These are phyloP conservation scores for Tonatia bakeri DNA, from an alignment of 2,113 vertebrate species.

Conservation along the genomic window DNA sequence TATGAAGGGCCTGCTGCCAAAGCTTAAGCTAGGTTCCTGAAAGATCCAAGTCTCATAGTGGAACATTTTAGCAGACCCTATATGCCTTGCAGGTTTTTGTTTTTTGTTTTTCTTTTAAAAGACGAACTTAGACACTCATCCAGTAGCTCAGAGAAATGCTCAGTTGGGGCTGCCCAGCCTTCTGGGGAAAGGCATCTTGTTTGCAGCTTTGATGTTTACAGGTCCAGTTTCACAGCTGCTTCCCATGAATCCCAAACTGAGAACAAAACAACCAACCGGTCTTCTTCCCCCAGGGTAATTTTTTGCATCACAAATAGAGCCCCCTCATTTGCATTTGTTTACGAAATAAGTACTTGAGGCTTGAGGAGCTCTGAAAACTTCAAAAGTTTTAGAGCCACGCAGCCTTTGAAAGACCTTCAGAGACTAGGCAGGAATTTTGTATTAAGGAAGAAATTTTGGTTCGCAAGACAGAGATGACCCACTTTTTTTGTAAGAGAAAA, in stretches of 20 bases:
- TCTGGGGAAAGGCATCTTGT: neutral
- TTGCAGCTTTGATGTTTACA: neutral
- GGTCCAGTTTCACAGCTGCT: neutral
- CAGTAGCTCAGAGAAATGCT: neutral
- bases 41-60: conserved; percentile 11
- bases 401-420: neutral
- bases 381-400: neutral
- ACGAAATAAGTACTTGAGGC: neutral
- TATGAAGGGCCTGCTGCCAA: neutral
- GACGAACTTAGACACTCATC: neutral
- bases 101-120: neutral
- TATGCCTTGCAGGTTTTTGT: neutral
- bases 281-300: neutral
- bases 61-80: neutral
- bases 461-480: neutral
- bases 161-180: neutral
- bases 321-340: conserved; percentile 23
- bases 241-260: neutral
- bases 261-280: neutral
- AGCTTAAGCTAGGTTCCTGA: conserved; percentile 10
- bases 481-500: neutral
- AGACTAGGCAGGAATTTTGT: neutral
- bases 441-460: neutral
- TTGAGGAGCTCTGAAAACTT: neutral
- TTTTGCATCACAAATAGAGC: neutral